These are phyloP conservation scores for Drosophila fuyamai DNA, from an alignment of 1,140 invertebrate genomes.

Conservation along the genomic window DNA sequence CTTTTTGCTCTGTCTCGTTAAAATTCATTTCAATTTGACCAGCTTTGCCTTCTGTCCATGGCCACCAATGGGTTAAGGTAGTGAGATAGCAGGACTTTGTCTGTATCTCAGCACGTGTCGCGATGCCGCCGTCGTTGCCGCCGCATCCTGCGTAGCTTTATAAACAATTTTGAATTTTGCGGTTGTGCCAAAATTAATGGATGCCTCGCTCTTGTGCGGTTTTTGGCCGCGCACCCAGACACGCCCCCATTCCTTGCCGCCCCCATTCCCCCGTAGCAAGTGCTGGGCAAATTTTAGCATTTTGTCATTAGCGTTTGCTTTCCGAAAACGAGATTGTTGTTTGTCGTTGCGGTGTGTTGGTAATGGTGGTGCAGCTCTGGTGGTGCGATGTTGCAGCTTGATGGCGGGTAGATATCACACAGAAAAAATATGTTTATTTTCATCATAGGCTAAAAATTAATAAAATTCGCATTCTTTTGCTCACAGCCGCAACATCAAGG, in stretches of 20 bases:
- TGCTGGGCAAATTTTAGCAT: slow-evolving; percentile 68
- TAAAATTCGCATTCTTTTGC: too few species aligned
- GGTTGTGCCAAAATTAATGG: slow-evolving; percentile 82
- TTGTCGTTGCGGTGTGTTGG: slow-evolving; percentile 58
- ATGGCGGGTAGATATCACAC: slow-evolving; percentile 23
- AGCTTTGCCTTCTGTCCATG: slow-evolving; percentile 15
- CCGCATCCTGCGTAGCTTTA: slow-evolving; percentile 78
- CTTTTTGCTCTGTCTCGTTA: slow-evolving; percentile 76
- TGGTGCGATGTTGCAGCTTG: slow-evolving; percentile 55
- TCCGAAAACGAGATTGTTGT: slow-evolving; percentile 73
- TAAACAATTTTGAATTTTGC: slow-evolving; percentile 83
- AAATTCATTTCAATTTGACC: slow-evolving; percentile 77
- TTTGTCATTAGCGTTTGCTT: slow-evolving; percentile 82
- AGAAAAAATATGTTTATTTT: neutral
- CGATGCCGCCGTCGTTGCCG: slow-evolving; percentile 45
- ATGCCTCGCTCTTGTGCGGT: slow-evolving; percentile 81
- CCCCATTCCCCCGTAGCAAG: slow-evolving; percentile 4
- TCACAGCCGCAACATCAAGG: too few species aligned
- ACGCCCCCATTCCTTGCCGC: neutral
- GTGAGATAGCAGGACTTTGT: slow-evolving; percentile 20
- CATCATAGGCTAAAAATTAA: neutral
- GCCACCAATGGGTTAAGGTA: slow-evolving; percentile 46
- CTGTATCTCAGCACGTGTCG: slow-evolving; percentile 65
- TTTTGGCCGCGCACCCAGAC: slow-evolving; percentile 66
- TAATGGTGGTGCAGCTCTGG: slow-evolving; percentile 15